phyloP scores from a whole-genome alignment of 2,797 vertebrate genomes.

The Amblyraja radiata region DNA sequence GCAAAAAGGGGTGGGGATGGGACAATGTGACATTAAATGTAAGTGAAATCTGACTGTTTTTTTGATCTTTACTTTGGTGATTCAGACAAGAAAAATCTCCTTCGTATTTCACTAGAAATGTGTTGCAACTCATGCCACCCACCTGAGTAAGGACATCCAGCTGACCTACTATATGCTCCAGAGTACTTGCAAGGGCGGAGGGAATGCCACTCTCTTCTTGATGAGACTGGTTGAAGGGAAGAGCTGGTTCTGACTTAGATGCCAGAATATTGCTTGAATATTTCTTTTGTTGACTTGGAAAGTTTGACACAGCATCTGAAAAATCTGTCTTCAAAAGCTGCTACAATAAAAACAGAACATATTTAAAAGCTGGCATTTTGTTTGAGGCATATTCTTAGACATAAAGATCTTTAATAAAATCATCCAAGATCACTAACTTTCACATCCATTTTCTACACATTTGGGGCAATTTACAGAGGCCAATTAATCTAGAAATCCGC shows the following conservation, averaged over 20 bases:
- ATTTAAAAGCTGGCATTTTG: neutral
- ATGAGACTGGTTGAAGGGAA: constrained; percentile 41
- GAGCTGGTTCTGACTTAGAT: neutral
- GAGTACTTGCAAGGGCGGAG: constrained; percentile 62
- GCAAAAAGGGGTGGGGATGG: no score
- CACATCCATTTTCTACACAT: no score
- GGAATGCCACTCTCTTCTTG: constrained; percentile 51
- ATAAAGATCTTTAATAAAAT: neutral
- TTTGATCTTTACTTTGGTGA: neutral
- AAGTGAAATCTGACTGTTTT: neutral
- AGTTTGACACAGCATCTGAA: neutral
- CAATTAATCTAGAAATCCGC: no score
- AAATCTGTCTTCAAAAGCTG: neutral
- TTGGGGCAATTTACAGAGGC: no score
- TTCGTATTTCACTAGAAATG: neutral
- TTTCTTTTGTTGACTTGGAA: neutral
- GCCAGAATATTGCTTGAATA: neutral
- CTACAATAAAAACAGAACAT: constrained; percentile 6
- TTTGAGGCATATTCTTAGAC: neutral
- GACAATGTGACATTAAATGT: no score
- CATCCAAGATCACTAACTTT: neutral
- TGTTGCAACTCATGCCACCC: constrained; percentile 40
- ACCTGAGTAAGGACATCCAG: constrained; percentile 92
- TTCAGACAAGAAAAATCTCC: neutral
- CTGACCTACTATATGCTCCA: constrained; percentile 83